Evolutionary conservation across 2,888 invertebrate species (phyloP).

Genomic region (Sympetrum striolatum): DNA sequence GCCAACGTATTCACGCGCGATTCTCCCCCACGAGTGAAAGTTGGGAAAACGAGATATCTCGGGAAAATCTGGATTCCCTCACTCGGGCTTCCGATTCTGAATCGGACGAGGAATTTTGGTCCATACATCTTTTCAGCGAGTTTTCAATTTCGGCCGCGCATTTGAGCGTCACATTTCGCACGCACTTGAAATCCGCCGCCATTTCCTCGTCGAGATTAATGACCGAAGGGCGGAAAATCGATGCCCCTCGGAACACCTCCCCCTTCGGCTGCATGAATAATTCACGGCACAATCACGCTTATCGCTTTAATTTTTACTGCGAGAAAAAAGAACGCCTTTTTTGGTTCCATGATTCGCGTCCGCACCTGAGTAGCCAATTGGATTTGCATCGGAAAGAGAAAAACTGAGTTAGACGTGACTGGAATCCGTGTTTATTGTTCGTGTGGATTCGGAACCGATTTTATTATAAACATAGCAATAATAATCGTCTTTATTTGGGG

Average conservation of each 20-base stretch:
- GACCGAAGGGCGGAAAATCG: neutral
- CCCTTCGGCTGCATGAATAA: neutral
- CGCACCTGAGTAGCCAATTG: neutral
- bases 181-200: neutral
- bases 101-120: too few species aligned
- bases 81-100: too few species aligned
- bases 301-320: neutral
- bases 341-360: neutral
- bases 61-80: too few species aligned
- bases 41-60: too few species aligned
- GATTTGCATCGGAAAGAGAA: neutral
- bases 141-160: neutral
- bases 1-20: too few species aligned
- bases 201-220: neutral
- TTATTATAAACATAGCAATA: too few species aligned
- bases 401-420: too few species aligned
- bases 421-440: too few species aligned
- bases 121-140: too few species aligned
- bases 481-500: too few species aligned
- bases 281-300: neutral
- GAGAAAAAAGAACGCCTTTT: neutral
- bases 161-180: neutral
- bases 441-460: too few species aligned
- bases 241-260: neutral
- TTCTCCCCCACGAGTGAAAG: too few species aligned